Evolutionary conservation across 2,113 vertebrate genomes (phyloP).

Genomic region (Lagopus muta): DNA sequence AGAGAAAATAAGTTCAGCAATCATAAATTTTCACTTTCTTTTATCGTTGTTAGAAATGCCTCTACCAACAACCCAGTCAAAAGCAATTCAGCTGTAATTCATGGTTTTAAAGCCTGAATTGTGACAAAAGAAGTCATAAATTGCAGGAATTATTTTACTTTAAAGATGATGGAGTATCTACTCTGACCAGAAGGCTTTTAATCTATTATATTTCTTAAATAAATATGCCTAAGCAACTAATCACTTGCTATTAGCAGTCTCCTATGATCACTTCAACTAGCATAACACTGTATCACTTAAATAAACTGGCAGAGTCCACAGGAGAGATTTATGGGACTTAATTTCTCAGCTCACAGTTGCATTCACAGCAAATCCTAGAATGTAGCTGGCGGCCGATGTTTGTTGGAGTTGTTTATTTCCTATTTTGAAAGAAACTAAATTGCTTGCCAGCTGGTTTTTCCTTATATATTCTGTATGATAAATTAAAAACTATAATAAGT

Average conservation of each 20-base stretch:
- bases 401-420: constrained; percentile 47
- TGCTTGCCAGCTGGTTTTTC: background rate
- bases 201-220: constrained; percentile 60
- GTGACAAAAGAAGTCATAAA: constrained; percentile 61
- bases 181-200: constrained; percentile 53
- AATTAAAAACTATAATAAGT: background rate
- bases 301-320: constrained; percentile 36
- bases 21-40: constrained; percentile 6
- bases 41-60: background rate
- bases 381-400: constrained; percentile 5
- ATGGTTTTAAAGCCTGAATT: constrained; percentile 44
- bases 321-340: constrained; percentile 32
- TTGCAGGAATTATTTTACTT: constrained; percentile 61
- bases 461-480: background rate
- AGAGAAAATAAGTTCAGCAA: background rate
- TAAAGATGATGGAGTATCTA: constrained; percentile 59
- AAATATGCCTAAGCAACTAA: constrained; percentile 58
- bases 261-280: constrained; percentile 49
- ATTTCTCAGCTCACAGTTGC: constrained; percentile 49
- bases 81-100: constrained; percentile 15
- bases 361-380: constrained; percentile 47
- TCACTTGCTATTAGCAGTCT: constrained; percentile 59
- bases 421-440: constrained; percentile 12
- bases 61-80: constrained; percentile 30
- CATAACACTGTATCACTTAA: constrained; percentile 53